Percentiles rank a stretch among this genome's conserved stretches.
These are phyloP conservation scores for Neria commutata DNA, from an alignment of 2,888 invertebrate species.

Conservation along the genomic window DNA sequence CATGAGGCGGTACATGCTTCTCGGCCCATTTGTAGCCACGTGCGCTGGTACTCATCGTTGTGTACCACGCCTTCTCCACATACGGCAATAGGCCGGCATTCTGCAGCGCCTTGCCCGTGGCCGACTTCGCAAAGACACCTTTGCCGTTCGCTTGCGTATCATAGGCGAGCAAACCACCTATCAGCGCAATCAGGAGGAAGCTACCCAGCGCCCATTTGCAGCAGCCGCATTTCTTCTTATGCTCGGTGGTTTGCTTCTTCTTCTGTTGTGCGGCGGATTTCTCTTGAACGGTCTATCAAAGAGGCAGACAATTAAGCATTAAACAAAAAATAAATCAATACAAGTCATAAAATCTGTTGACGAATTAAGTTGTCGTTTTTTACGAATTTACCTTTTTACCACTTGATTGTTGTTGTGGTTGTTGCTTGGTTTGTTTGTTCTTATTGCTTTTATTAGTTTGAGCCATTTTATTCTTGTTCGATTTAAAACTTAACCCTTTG, in stretches of 20 bases:
- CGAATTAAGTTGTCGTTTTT: neutral
- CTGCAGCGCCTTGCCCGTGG: conserved; percentile 70
- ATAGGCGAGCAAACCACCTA: conserved; percentile 68
- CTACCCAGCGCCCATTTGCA: conserved; percentile 73
- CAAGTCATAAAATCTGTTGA: too few relatives aligned
- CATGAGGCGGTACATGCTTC: conserved; percentile 71
- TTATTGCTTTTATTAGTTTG: conserved; percentile 60
- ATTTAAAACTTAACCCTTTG: conserved; percentile 28
- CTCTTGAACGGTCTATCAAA: conserved; percentile 49
- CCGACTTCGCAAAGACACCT: conserved; percentile 73
- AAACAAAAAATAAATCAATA: conserved; percentile 7
- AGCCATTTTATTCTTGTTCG: conserved; percentile 50
- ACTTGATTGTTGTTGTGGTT: conserved; percentile 33
- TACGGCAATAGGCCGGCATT: conserved; percentile 71
- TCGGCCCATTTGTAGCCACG: conserved; percentile 73
- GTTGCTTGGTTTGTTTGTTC: conserved; percentile 59
- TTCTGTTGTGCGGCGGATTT: conserved; percentile 55
- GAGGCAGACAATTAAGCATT: too few relatives aligned
- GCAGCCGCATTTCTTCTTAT: conserved; percentile 57
- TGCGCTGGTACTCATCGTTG: conserved; percentile 67
- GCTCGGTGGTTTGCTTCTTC: conserved; percentile 46
- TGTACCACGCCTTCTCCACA: conserved; percentile 69
- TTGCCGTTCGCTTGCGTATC: conserved; percentile 72
- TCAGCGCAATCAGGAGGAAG: conserved; percentile 67
- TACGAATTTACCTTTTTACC: conserved; percentile 57